These are phyloP conservation scores for Heliconius aoede DNA, from an alignment of 2,888 invertebrate genomes.

Conservation along the genomic window DNA sequence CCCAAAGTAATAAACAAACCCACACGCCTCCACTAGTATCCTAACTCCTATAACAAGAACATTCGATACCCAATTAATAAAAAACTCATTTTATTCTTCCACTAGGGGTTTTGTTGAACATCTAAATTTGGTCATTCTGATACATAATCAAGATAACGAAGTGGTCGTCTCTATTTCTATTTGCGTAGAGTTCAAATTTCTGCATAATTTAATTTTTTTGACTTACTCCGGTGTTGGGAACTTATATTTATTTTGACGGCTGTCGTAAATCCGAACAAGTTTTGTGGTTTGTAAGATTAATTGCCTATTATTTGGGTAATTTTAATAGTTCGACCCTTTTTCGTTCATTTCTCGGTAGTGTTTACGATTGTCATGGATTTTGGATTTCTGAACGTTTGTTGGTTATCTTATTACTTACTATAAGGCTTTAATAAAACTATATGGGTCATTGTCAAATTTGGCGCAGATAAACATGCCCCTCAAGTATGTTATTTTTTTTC, in stretches of 20 bases:
- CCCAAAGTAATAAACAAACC: conserved; percentile 46
- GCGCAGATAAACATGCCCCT: no score
- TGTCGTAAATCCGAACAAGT: conserved; percentile 68
- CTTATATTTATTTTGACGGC: conserved; percentile 78
- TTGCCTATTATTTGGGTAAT: conserved; percentile 77
- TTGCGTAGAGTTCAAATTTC: neutral
- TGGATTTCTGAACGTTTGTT: conserved; percentile 21
- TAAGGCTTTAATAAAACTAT: neutral
- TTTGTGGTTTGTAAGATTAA: conserved; percentile 75
- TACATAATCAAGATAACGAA: conserved; percentile 15
- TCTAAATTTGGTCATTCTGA: conserved; percentile 72
- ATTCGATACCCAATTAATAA: conserved; percentile 76
- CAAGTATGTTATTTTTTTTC: no score
- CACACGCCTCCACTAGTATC: conserved; percentile 24
- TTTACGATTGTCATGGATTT: conserved; percentile 28
- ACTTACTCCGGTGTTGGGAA: conserved; percentile 41
- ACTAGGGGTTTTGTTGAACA: conserved; percentile 80
- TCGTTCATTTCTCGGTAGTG: conserved; percentile 34
- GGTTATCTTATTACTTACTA: neutral
- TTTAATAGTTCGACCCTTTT: conserved; percentile 66
- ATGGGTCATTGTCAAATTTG: no score
- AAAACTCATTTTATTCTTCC: conserved; percentile 61
- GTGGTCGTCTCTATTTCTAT: neutral
- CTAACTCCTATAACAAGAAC: conserved; percentile 36
- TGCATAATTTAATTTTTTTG: neutral